Base-by-base conservation (phyloP, 2,888 invertebrate species). In the Phanerotoma sp. region DNA sequence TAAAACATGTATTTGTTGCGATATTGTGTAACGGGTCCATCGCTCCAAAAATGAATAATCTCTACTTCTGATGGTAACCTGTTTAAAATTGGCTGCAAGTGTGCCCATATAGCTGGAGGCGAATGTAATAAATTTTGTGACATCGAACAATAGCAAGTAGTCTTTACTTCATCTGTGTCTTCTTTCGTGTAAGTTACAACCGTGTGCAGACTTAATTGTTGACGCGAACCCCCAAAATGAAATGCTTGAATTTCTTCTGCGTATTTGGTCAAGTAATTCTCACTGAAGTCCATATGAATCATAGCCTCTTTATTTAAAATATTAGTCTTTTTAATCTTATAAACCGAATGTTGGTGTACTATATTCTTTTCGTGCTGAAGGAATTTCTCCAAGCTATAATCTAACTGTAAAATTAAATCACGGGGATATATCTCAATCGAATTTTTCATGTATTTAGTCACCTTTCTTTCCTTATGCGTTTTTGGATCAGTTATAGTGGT, bases 201-300 rank as follows among this genome's bases (percentile, higher is more conserved):
- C 22, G 73, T 74, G 57, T 77, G 75, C 18, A 77, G 62, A 45
- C 67, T 69, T 5, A 74, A 62, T 58, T 72, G 71, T 21, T 40
- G 50, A 32, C 72, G 48, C 9, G 71, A 72, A 25, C 72, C 73
- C 7, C 73, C 71, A 62, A 75, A 75, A 68, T 74, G 74, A 50
- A 68, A 67, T 5, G 69, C 61, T 53, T 77, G 76, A 40, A 76
- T 72, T 59, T 77, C 75, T 51, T 65, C 49, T 37, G 54, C 56
- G 62, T 71, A 72, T 57, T 72, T 72, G 25, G 67, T 65, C 4
- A 48, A 53, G 61, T 67, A 77, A 50, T 77, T 77, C 63, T 77
- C 75, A 4, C 67, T 63, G 60, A 78, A 77, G 56, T 77, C 70
- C 53, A 68, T 63, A 47, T 70, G 69, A 16, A 66, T 59, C 1